Evolutionary conservation across 2,888 invertebrate genomes (phyloP), one percentile per base, ranked within the genome.

Genomic region (Ceramica pisi): DNA sequence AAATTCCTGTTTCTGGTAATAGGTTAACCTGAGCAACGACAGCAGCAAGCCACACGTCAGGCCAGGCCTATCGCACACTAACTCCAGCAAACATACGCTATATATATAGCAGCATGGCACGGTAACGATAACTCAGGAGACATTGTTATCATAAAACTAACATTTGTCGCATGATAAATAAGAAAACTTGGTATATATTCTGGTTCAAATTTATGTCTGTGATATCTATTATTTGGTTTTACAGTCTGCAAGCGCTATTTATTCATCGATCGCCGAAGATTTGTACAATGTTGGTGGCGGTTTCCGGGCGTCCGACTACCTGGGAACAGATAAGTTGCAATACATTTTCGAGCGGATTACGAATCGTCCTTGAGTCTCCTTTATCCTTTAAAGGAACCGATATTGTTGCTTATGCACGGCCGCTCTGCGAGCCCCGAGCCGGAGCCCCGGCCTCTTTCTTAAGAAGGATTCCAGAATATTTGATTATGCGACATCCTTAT

Each of bases 391-490:
- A 92, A 92, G 92, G 92, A 92, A 89, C 90, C 91, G 91, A 92
- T 93, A 93, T 93, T 92, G 93, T 94, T 93, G 93, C 92, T 92
- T 94, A 92, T 93, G 92, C 93, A 91, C 91, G 91, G 90, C 82
- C 90, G 90, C 90, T 88, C 88, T 85, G 83, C 86, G 84, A 84
- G 87, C 77, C 23, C 50, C 61, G 62, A 80, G 86, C 62, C 68
- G 50, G 77, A 67, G 70, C 53, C 88, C 87, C 86, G 80, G 87
- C 89, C 91, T 91, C 90, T 91, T 93, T 92, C 91, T 91, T 91
- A 92, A 91, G 90, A 91, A 90, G 91, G 92, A 92, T 93, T 90
- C 91, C 91, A 87, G 93, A 94, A 94, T 94, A 94, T 94, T 94
- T 93, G 94, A 94, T 94, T 92, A 93, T 92, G 90, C 89, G 86